These are phyloP conservation scores for Chrysolophus pictus DNA, from an alignment of 2,797 vertebrate genomes.

Conservation along the genomic window DNA sequence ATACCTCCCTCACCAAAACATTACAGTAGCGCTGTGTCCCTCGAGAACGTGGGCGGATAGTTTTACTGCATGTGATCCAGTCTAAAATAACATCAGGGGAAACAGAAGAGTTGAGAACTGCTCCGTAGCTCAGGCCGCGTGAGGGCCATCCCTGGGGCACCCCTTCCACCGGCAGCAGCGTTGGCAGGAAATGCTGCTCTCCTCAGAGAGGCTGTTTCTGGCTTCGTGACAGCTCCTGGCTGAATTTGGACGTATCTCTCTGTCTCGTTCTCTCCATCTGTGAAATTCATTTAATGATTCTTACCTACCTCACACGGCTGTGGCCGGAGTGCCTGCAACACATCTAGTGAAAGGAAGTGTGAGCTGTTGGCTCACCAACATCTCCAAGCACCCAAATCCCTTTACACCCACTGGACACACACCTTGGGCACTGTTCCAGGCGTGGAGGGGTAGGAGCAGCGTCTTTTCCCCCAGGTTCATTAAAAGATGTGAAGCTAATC, in stretches of 20 bases:
- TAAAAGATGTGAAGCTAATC: slow-evolving; percentile 18
- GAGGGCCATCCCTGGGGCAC: not conserved
- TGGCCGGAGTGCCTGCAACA: not conserved
- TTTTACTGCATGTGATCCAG: not conserved
- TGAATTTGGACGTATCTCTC: not conserved
- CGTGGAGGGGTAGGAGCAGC: not conserved
- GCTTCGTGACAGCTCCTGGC: slow-evolving; percentile 11
- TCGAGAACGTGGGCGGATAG: not conserved
- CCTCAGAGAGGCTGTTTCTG: slow-evolving; percentile 9
- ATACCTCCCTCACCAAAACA: not conserved
- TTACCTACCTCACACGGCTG: slow-evolving; percentile 38
- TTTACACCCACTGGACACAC: not conserved
- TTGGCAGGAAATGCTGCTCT: not conserved
- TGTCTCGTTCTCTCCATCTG: slow-evolving; percentile 57
- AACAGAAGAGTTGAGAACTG: not conserved
- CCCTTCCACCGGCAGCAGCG: not conserved
- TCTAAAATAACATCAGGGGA: not conserved
- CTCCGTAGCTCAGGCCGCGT: not conserved
- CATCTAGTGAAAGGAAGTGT: slow-evolving; percentile 4
- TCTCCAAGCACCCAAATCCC: slow-evolving; percentile 7
- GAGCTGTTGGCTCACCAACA: not conserved
- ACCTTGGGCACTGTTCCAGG: not conserved
- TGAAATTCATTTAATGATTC: slow-evolving; percentile 40
- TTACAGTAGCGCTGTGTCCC: not conserved
- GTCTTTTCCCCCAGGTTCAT: slow-evolving; percentile 9